Conservation (phyloP, 2,797 vertebrate species). For the Sebastes nivosus region DNA sequence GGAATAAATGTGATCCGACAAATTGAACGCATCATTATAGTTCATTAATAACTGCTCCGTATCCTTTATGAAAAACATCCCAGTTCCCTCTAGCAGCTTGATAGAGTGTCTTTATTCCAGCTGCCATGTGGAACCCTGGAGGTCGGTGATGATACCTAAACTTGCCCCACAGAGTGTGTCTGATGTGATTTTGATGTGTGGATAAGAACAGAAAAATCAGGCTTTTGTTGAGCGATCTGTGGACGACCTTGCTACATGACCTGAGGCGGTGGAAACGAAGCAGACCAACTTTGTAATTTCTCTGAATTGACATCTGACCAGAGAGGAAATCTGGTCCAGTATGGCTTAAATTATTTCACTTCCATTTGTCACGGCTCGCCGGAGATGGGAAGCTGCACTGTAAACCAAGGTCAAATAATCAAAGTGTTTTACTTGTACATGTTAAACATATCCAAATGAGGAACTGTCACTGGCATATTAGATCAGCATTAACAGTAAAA, state of each 20-base stretch:
- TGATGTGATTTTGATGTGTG: conserved; percentile 61
- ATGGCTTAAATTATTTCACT: conserved; percentile 74
- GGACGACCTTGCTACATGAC: conserved; percentile 56
- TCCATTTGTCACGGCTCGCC: conserved; percentile 72
- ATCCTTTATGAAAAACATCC: conserved; percentile 16
- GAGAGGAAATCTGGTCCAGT: conserved; percentile 65
- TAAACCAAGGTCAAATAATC: conserved; percentile 67
- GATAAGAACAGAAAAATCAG: conserved; percentile 44
- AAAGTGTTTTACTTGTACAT: conserved; percentile 38
- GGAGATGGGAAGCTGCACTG: conserved; percentile 61
- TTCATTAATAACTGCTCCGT: conserved; percentile 13
- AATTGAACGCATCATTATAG: neutral
- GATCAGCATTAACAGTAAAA: conserved; percentile 30
- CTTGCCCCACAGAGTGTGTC: conserved; percentile 55
- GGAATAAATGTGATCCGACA: conserved; percentile 18
- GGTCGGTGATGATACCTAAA: conserved; percentile 42
- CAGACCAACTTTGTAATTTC: conserved; percentile 69
- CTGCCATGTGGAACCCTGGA: conserved; percentile 23
- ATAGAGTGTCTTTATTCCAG: conserved; percentile 24
- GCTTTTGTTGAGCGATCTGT: conserved; percentile 31
- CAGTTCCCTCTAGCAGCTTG: neutral
- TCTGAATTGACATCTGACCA: conserved; percentile 73
- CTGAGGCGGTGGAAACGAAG: conserved; percentile 75
- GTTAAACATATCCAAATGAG: conserved; percentile 50
- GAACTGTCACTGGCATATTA: conserved; percentile 33